Evolutionary conservation across 2,797 vertebrate genomes (phyloP).

Genomic region (Acipenser oxyrinchus): DNA sequence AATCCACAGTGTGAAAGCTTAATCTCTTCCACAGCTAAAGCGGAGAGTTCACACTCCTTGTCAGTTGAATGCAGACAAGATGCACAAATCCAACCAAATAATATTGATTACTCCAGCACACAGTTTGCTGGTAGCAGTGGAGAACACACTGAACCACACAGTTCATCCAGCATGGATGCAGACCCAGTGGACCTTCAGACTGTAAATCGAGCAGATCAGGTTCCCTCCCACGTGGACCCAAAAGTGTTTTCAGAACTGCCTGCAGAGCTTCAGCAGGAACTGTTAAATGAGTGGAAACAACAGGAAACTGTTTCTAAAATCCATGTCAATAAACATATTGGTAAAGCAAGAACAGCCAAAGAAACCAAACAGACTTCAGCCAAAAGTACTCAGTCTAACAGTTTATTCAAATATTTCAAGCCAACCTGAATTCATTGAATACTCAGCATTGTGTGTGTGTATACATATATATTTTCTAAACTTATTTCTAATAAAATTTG

Average conservation of each 20-base stretch:
- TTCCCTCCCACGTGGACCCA: constrained; percentile 67
- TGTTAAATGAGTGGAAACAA: constrained; percentile 71
- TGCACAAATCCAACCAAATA: neutral
- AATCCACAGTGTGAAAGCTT: constrained; percentile 7
- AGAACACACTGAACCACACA: constrained; percentile 5
- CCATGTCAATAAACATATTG: constrained; percentile 29
- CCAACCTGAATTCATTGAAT: constrained; percentile 35
- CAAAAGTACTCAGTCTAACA: constrained; percentile 45
- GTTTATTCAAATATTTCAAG: constrained; percentile 69
- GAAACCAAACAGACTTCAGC: constrained; percentile 35
- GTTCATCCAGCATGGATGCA: neutral
- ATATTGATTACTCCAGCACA: constrained; percentile 6
- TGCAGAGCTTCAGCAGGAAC: constrained; percentile 64
- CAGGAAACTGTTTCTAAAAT: constrained; percentile 40
- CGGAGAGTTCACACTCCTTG: neutral
- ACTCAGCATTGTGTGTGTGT: constrained; percentile 2
- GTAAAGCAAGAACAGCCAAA: constrained; percentile 32
- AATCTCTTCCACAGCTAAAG: neutral
- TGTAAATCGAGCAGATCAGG: neutral
- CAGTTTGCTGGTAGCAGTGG: neutral
- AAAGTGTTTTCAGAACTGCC: constrained; percentile 67
- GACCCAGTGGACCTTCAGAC: neutral
- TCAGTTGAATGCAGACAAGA: constrained; percentile 4
- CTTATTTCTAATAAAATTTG: too few relatives aligned
- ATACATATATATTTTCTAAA: neutral